These are phyloP conservation scores for Tetramorium alpestre DNA, from an alignment of 1,140 invertebrate genomes.

Conservation along the genomic window DNA sequence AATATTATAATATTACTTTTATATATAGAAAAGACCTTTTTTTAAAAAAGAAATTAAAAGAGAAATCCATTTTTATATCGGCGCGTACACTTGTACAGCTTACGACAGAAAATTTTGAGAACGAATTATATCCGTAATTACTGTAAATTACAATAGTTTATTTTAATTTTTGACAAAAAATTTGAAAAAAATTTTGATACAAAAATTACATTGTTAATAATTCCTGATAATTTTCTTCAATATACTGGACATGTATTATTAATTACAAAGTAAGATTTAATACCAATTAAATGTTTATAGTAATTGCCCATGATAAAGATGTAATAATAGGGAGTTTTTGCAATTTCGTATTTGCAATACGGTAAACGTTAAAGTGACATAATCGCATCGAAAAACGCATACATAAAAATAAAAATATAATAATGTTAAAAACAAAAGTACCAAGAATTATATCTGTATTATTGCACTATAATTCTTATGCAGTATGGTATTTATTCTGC, in stretches of 20 bases:
- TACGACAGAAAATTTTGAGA: no score
- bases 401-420: no score
- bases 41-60: no score
- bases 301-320: slow-evolving; percentile 33
- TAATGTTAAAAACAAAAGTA: background rate
- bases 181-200: slow-evolving; percentile 34
- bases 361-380: no score
- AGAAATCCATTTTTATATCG: no score
- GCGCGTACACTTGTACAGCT: no score
- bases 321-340: background rate
- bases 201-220: slow-evolving; percentile 48
- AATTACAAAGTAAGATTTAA: slow-evolving; percentile 38
- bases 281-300: slow-evolving; percentile 37
- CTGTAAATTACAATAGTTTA: slow-evolving; percentile 1
- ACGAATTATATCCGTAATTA: no score
- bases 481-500: slow-evolving; percentile 23
- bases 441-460: background rate
- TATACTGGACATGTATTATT: slow-evolving; percentile 14
- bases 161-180: slow-evolving; percentile 21
- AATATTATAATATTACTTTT: no score
- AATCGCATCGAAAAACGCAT: no score
- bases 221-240: slow-evolving; percentile 17
- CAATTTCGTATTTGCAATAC: no score
- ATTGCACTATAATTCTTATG: slow-evolving; percentile 40
- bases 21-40: no score